Evolutionary conservation across 2,888 invertebrate genomes (phyloP).

Genomic region (Polydrusus cervinus): DNA sequence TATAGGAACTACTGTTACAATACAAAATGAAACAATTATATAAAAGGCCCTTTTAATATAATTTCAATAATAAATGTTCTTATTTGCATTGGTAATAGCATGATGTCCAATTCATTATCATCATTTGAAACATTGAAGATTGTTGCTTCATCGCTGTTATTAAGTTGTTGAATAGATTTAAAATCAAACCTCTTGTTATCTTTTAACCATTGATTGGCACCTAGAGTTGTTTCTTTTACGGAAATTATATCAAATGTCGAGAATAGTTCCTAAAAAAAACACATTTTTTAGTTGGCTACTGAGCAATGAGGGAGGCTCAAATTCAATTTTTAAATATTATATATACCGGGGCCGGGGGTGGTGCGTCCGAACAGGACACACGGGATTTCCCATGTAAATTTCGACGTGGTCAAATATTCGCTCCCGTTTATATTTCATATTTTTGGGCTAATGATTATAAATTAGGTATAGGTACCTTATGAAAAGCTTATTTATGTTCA

Average conservation of each 20-base stretch:
- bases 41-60: slow-evolving; percentile 4
- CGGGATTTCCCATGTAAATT: no score
- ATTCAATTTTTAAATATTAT: no score
- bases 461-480: no score
- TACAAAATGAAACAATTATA: not conserved
- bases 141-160: slow-evolving; percentile 49
- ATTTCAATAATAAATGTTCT: slow-evolving; percentile 76
- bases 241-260: slow-evolving; percentile 73
- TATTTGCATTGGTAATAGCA: slow-evolving; percentile 81
- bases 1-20: no score
- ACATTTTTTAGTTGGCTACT: not conserved
- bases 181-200: slow-evolving; percentile 68
- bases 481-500: no score
- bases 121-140: not conserved
- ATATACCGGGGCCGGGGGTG: no score
- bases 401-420: no score
- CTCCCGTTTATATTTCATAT: no score
- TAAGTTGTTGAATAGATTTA: slow-evolving; percentile 8
- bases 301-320: no score
- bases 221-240: slow-evolving; percentile 79
- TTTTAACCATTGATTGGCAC: slow-evolving; percentile 78
- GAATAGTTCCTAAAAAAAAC: slow-evolving; percentile 73
- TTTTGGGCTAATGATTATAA: no score
- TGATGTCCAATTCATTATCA: slow-evolving; percentile 69
- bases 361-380: no score